Evolutionary conservation across 2,888 invertebrate genomes (phyloP).

Genomic region (Lithophane semibrunnea): DNA sequence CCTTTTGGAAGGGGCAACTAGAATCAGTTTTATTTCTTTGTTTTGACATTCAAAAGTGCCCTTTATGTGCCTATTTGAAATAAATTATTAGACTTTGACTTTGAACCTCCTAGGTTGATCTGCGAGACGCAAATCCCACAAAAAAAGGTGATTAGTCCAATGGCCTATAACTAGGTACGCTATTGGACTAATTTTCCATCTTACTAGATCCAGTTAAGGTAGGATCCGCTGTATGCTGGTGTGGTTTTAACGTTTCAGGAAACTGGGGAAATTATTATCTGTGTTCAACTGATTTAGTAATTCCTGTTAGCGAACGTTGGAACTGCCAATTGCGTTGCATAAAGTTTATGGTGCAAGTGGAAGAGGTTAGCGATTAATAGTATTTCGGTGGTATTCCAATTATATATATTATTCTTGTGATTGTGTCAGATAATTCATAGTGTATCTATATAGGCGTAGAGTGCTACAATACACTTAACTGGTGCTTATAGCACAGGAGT

Average conservation of each 20-base stretch:
- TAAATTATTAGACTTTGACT: too few relatives aligned
- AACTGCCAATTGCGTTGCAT: constrained; percentile 31
- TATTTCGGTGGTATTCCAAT: background rate
- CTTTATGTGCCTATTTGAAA: too few relatives aligned
- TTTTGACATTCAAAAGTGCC: too few relatives aligned
- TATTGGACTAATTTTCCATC: background rate
- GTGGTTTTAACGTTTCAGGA: background rate
- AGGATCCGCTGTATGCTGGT: background rate
- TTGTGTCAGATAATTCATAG: too few relatives aligned
- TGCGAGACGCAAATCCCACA: too few relatives aligned
- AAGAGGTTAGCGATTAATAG: background rate
- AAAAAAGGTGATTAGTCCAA: too few relatives aligned
- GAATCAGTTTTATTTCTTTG: too few relatives aligned
- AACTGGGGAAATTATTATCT: background rate
- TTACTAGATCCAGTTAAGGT: background rate
- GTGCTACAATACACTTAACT: too few relatives aligned
- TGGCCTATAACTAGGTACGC: background rate
- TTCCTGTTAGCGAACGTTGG: constrained; percentile 24
- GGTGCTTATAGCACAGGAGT: too few relatives aligned
- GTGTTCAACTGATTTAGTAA: constrained; percentile 33
- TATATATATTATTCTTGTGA: too few relatives aligned
- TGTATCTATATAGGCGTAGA: too few relatives aligned
- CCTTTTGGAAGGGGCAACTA: too few relatives aligned
- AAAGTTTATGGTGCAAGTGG: constrained; percentile 22
- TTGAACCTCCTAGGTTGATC: background rate